These are phyloP conservation scores for Perognathus longimembris DNA, from an alignment of 2,113 vertebrate species.

Conservation along the genomic window DNA sequence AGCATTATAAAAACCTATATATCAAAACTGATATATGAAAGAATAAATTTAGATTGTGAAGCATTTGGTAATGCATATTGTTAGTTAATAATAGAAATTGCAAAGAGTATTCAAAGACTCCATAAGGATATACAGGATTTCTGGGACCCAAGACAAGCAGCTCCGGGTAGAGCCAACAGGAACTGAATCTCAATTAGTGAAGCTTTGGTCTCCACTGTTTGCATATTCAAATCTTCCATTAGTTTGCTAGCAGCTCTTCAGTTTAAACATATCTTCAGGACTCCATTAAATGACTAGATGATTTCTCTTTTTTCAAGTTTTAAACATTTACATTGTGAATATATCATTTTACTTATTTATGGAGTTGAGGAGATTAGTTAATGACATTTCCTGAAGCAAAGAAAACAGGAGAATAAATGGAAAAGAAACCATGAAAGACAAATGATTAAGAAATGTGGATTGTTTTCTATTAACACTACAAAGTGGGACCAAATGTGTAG, in stretches of 20 bases:
- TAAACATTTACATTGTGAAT: slow-evolving; percentile 85
- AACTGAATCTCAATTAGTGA: slow-evolving; percentile 80
- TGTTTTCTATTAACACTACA: slow-evolving; percentile 81
- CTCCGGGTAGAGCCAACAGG: slow-evolving; percentile 58
- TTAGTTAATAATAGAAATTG: slow-evolving; percentile 40
- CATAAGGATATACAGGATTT: slow-evolving; percentile 41
- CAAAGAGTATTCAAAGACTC: not conserved
- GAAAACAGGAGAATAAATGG: slow-evolving; percentile 45
- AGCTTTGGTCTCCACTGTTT: slow-evolving; percentile 68
- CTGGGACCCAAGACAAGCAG: slow-evolving; percentile 63
- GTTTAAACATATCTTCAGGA: slow-evolving; percentile 81
- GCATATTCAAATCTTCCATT: slow-evolving; percentile 81
- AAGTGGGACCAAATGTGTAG: slow-evolving; percentile 52
- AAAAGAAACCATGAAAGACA: slow-evolving; percentile 57
- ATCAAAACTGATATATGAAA: not conserved
- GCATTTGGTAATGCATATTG: not conserved
- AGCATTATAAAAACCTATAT: not conserved
- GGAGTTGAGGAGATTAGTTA: slow-evolving; percentile 83
- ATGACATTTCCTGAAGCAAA: slow-evolving; percentile 78
- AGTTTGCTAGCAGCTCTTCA: slow-evolving; percentile 80
- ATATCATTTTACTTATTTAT: slow-evolving; percentile 86
- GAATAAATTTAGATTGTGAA: slow-evolving; percentile 52
- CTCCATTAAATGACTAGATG: slow-evolving; percentile 82
- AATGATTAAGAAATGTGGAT: slow-evolving; percentile 78
- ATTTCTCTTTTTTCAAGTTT: slow-evolving; percentile 74